These are phyloP conservation scores for Xanthia togata DNA, from an alignment of 2,888 invertebrate species.

Conservation along the genomic window DNA sequence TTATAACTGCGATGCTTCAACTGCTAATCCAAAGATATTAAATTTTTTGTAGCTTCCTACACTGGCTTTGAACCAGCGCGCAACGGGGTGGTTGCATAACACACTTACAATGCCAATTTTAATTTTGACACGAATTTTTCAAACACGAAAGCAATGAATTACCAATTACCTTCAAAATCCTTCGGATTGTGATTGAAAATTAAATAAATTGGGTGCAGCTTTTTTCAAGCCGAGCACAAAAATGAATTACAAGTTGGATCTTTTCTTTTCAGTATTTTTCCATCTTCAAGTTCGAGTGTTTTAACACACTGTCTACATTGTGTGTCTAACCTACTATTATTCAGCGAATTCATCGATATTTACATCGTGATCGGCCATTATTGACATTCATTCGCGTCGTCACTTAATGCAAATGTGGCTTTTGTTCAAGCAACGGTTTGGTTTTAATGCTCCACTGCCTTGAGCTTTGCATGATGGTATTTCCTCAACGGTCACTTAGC, in stretches of 20 bases:
- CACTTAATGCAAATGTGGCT: constrained; percentile 73
- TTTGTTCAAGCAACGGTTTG: constrained; percentile 71
- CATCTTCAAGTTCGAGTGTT: constrained; percentile 7
- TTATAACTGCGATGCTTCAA: background rate
- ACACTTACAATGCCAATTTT: background rate
- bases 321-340: constrained; percentile 38
- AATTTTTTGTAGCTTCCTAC: background rate
- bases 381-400: constrained; percentile 65
- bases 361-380: constrained; percentile 49
- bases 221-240: background rate
- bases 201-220: background rate
- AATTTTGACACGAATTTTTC: background rate
- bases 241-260: background rate
- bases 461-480: constrained; percentile 72
- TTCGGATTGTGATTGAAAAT: background rate
- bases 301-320: constrained; percentile 12
- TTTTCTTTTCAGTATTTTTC: background rate
- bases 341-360: constrained; percentile 44
- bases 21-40: background rate
- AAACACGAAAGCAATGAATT: background rate
- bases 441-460: constrained; percentile 58
- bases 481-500: constrained; percentile 68
- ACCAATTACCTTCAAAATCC: background rate
- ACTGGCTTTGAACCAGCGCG: background rate
- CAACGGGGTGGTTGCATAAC: background rate